Percentiles rank a stretch among this genome's conserved stretches.
Conservation (phyloP, 2,113 vertebrate species). For the Nipponia nippon region DNA sequence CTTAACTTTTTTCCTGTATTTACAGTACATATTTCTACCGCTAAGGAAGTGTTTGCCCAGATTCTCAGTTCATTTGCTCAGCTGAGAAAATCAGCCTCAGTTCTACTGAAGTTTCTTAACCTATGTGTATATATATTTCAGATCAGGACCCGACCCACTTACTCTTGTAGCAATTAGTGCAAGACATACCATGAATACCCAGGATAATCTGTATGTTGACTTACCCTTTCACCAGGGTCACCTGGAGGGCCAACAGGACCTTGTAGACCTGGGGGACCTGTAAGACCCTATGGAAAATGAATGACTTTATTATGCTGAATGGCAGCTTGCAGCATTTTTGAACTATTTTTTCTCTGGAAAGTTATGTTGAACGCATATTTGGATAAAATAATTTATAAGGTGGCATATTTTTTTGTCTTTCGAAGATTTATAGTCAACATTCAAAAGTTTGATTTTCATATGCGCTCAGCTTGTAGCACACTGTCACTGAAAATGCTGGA, state of each 20-base stretch:
- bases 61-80: neutral
- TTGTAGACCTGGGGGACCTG: conserved; percentile 89
- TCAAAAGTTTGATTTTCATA: neutral
- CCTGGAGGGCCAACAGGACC: conserved; percentile 88
- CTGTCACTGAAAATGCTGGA: neutral
- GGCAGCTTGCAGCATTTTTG: neutral
- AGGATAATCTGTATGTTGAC: conserved; percentile 34
- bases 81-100: neutral
- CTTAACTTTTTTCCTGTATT: neutral
- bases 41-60: neutral
- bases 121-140: neutral
- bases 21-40: neutral
- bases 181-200: neutral
- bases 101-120: neutral
- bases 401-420: neutral
- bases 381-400: neutral
- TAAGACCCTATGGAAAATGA: conserved; percentile 83
- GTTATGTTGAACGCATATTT: neutral
- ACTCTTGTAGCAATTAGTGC: neutral
- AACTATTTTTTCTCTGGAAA: neutral
- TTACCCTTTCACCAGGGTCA: conserved; percentile 94
- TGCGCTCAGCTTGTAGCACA: neutral
- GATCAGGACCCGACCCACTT: neutral
- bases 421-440: neutral
- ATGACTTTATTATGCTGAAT: neutral